A percentile compares a stretch with the other conserved stretches of the same genome.
Conservation (phyloP, 2,888 invertebrate genomes). For the Ophion slaviceki region DNA sequence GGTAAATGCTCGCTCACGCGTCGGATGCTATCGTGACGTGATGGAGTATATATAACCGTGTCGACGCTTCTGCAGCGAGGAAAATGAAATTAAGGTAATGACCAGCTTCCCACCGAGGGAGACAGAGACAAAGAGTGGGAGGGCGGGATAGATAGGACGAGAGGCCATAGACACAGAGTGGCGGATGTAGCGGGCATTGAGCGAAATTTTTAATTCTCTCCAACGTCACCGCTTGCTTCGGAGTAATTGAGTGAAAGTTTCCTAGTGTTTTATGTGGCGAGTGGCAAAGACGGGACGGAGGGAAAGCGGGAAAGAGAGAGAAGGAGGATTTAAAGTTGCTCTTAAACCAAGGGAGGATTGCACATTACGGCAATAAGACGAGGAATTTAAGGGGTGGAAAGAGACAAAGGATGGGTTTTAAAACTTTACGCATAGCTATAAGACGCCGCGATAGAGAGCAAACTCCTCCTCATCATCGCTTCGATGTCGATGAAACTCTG, state of each 20-base stretch:
- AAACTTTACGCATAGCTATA: conserved; percentile 59
- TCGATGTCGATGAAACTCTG: conserved; percentile 49
- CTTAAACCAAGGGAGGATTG: conserved; percentile 50
- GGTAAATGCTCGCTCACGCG: conserved; percentile 59
- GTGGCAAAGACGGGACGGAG: conserved; percentile 54
- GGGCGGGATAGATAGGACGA: conserved; percentile 24
- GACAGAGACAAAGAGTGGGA: conserved; percentile 28
- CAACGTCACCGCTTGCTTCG: conserved; percentile 64
- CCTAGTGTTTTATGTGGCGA: conserved; percentile 64
- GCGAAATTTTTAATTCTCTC: conserved; percentile 68
- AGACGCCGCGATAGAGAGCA: conserved; percentile 47
- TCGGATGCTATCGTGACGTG: conserved; percentile 33
- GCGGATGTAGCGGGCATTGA: conserved; percentile 58
- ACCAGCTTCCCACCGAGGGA: conserved; percentile 37
- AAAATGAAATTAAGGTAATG: conserved; percentile 63
- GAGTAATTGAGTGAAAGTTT: conserved; percentile 71
- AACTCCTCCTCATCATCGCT: conserved; percentile 15
- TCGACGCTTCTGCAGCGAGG: conserved; percentile 25
- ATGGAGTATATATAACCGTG: conserved; percentile 13
- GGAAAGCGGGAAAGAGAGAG: conserved; percentile 56
- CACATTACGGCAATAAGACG: conserved; percentile 50
- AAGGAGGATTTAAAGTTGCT: conserved; percentile 66
- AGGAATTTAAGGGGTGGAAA: conserved; percentile 19
- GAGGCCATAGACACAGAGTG: conserved; percentile 15
- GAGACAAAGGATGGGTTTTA: conserved; percentile 27